Conservation (phyloP, 2,797 vertebrate species). For the Bufotes viridis region DNA sequence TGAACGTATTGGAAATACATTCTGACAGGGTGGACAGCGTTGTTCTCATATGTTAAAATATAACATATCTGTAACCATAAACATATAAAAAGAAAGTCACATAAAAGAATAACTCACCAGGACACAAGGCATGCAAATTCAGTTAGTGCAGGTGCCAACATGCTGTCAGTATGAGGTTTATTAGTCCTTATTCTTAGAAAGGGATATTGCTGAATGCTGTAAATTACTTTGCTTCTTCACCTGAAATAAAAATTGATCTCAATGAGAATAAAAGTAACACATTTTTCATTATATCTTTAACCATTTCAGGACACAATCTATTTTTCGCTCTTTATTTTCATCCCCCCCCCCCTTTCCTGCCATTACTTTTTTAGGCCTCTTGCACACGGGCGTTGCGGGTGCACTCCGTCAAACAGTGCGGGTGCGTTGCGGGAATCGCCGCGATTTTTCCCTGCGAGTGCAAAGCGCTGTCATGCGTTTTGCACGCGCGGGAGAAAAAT, state of each 20-base stretch:
- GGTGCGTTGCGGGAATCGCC: too few species aligned
- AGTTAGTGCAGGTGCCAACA: constrained; percentile 82
- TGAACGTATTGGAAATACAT: too few species aligned
- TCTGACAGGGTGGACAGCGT: too few species aligned
- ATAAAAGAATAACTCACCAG: constrained; percentile 77
- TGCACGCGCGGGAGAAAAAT: too few species aligned
- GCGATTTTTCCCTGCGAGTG: too few species aligned
- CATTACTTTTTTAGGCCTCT: too few species aligned
- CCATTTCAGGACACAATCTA: background rate
- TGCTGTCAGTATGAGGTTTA: constrained; percentile 73
- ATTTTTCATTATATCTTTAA: background rate
- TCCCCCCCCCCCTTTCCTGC: too few species aligned
- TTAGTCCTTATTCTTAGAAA: constrained; percentile 67
- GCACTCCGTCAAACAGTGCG: too few species aligned
- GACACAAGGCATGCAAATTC: constrained; percentile 75
- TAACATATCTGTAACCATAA: background rate
- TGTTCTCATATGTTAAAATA: background rate
- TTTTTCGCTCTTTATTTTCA: too few species aligned
- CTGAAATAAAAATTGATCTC: constrained; percentile 68
- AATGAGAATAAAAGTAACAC: background rate
- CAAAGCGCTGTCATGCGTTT: too few species aligned
- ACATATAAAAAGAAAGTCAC: background rate
- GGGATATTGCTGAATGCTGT: constrained; percentile 43
- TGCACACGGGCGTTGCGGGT: too few species aligned
- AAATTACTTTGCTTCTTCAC: constrained; percentile 69